Base-by-base conservation (phyloP, 2,113 vertebrate species). In the Pterocles burchelli region DNA sequence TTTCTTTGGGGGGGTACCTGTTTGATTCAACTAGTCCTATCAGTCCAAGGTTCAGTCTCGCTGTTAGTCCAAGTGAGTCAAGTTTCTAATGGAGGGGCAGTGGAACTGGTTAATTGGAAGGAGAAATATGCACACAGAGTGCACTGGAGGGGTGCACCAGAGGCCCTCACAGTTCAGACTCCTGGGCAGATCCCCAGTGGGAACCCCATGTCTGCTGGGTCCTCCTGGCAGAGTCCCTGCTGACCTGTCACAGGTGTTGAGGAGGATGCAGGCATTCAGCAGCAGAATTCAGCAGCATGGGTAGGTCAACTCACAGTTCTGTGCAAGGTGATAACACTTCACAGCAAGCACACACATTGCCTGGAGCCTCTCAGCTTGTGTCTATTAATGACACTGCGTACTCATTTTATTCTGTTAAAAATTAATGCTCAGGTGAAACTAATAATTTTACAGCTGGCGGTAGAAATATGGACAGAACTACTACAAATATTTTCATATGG, bases 241-340 rank as follows among this genome's bases (percentile, higher is more conserved):
- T 2, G 13, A 49, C 29, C 38, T n/a, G 11, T 58, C 1, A 1
- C 51, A 45, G 24, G 15, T n/a, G 19, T 45, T 1, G 2, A 72
- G 28, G 66, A n/a, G 33, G 36, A n/a, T 41, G 13, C 29, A 55
- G 57, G 18, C 25, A 18, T 38, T 52, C 52, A 52, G 21, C 7
- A 3, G 26, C 36, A 34, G 8, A 33, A 51, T 45, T 51, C 45
- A 33, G 14, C 22, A 38, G 46, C 15, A 11, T 17, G 38, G 20
- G 14, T 59, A 45, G 4, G 31, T 17, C 38, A 52, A 38, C 28
- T 65, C 45, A 36, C 41, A 41, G 41, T 11, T 43, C 49, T 24
- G 29, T 24, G 61, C 22, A 31, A 72, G 66, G 43, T 48, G n/a
- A 73, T 43, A 63, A 25, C 8, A 4, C 26, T n/a, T 73, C 38